Conservation (phyloP, 2,113 vertebrate genomes). For the Martes martes region DNA sequence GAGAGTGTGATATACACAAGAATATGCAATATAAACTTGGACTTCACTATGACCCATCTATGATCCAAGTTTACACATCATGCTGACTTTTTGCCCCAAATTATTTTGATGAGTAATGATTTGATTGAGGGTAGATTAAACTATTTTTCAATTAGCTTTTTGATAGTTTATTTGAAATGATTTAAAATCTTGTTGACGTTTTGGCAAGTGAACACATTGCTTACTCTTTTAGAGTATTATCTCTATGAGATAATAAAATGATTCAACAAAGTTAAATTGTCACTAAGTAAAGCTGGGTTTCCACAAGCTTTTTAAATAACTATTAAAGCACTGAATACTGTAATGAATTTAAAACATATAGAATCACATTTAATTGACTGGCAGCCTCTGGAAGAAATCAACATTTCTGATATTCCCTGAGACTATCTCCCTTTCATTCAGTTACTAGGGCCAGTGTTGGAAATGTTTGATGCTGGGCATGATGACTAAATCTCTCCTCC, state of each 20-base stretch:
- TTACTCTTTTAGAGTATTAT: neutral
- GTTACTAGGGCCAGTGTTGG: neutral
- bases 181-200: neutral
- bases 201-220: neutral
- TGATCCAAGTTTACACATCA: neutral
- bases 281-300: neutral
- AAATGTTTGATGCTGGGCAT: neutral
- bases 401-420: neutral
- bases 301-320: neutral
- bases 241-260: neutral
- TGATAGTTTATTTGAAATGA: slow-evolving; percentile 7
- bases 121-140: neutral
- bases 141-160: slow-evolving; percentile 9
- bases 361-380: neutral
- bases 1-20: neutral
- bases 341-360: neutral
- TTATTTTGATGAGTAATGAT: slow-evolving; percentile 9
- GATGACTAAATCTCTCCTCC: neutral
- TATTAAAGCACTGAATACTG: neutral
- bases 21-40: neutral
- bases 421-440: neutral
- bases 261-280: neutral
- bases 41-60: neutral
- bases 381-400: neutral
- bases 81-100: neutral